Conservation (phyloP, 2,888 invertebrate genomes). For the Stomorhina lunata region DNA sequence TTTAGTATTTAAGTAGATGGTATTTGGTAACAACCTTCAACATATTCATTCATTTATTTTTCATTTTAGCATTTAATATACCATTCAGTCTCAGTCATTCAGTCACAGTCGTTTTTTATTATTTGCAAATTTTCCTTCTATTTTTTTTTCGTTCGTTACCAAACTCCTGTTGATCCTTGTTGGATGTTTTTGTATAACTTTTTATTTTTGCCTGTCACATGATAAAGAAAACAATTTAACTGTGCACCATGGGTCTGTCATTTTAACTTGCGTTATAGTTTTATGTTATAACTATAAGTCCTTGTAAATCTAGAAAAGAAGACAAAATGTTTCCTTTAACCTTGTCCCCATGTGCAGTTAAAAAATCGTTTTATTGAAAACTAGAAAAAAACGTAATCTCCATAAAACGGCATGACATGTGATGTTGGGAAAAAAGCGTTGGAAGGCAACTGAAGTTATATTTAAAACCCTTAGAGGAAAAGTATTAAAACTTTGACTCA, state of each 20-base stretch:
- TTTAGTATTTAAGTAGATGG: slow-evolving; percentile 1
- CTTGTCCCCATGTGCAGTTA: not conserved
- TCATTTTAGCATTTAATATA: slow-evolving; percentile 48
- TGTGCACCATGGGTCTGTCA: slow-evolving; percentile 44
- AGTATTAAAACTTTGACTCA: slow-evolving; percentile 48
- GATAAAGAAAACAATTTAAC: slow-evolving; percentile 8
- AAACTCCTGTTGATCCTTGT: slow-evolving; percentile 61
- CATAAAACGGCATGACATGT: slow-evolving; percentile 15
- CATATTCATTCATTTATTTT: slow-evolving; percentile 55
- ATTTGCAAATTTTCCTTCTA: not conserved
- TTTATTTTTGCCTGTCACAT: slow-evolving; percentile 24
- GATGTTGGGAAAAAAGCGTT: not conserved
- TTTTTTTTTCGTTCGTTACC: not conserved
- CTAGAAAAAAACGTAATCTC: not conserved
- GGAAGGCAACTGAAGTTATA: slow-evolving; percentile 12
- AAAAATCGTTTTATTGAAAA: not conserved
- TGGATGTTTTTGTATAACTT: slow-evolving; percentile 35
- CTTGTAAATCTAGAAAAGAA: not conserved
- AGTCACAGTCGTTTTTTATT: slow-evolving; percentile 18
- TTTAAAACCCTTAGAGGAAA: slow-evolving; percentile 44
- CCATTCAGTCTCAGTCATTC: slow-evolving; percentile 27
- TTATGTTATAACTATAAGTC: not conserved
- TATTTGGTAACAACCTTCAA: slow-evolving; percentile 55
- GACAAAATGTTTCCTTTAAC: not conserved
- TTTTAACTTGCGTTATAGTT: not conserved